phyloP scores from a whole-genome alignment of 2,797 vertebrate species.

The Rousettus madagascariensis region DNA sequence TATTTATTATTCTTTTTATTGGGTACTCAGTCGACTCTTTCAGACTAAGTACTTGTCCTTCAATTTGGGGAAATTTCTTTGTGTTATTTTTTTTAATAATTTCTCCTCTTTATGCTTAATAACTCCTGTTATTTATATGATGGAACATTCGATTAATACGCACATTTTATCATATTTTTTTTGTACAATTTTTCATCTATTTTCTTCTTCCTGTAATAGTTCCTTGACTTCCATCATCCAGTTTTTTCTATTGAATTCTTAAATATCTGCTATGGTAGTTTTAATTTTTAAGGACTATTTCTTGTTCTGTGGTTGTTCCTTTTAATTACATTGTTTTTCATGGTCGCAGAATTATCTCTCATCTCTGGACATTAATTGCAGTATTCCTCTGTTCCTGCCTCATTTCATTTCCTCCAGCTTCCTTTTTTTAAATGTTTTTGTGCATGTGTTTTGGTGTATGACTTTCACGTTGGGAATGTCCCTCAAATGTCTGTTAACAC shows the following conservation, averaged over 20 bases:
- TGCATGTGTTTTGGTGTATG: background rate
- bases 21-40: background rate
- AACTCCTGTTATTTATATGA: background rate
- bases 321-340: background rate
- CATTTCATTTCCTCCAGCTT: background rate
- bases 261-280: background rate
- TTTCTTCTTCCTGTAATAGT: background rate
- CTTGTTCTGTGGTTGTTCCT: background rate
- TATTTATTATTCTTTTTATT: background rate
- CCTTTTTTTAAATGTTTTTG: background rate
- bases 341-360: background rate
- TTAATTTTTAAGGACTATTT: background rate
- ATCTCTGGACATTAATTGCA: background rate
- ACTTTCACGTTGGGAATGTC: background rate
- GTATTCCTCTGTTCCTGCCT: background rate
- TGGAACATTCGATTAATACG: background rate
- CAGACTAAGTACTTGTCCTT: background rate
- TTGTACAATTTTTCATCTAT: background rate
- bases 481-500: background rate
- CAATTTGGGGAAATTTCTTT: background rate
- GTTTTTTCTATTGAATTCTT: background rate
- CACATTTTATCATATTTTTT: background rate
- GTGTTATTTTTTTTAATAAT: conserved; percentile 18
- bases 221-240: background rate
- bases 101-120: background rate